These are phyloP conservation scores for Pseudolaguvia tuberculata DNA, from an alignment of 2,113 vertebrate genomes.

Conservation along the genomic window DNA sequence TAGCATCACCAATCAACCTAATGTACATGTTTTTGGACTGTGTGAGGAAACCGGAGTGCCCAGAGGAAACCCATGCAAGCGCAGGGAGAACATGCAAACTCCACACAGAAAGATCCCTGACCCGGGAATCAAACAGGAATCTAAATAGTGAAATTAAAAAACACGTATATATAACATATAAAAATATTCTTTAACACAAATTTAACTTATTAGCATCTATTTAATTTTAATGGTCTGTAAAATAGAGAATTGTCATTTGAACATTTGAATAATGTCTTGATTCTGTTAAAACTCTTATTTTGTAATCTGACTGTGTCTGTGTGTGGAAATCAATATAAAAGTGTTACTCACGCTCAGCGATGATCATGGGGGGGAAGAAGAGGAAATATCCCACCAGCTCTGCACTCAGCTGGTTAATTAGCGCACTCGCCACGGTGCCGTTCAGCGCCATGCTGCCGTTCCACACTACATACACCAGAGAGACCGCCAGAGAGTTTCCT, in stretches of 20 bases:
- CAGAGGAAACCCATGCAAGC: too few relatives aligned
- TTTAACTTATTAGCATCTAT: too few relatives aligned
- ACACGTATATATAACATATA: too few relatives aligned
- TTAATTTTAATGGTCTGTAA: too few relatives aligned
- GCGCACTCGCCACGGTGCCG: conserved; percentile 84
- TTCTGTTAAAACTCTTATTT: neutral
- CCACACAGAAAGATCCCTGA: too few relatives aligned
- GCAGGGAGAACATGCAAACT: too few relatives aligned
- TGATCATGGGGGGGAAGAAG: conserved; percentile 88
- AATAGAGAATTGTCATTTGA: neutral
- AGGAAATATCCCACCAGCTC: conserved; percentile 96
- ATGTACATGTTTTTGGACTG: too few relatives aligned
- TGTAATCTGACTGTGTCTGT: neutral
- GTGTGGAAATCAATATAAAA: neutral
- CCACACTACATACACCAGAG: conserved; percentile 85
- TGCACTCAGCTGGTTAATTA: conserved; percentile 89
- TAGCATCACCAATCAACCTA: too few relatives aligned
- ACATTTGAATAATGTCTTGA: neutral
- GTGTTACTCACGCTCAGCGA: conserved; percentile 88
- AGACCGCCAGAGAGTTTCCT: conserved; percentile 77
- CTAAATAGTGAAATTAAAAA: too few relatives aligned
- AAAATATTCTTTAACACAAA: too few relatives aligned
- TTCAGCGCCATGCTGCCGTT: conserved; percentile 84
- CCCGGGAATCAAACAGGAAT: too few relatives aligned
- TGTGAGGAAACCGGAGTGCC: too few relatives aligned